phyloP scores from a whole-genome alignment of 2,113 vertebrate genomes.

The Sphyrna mokarran region DNA sequence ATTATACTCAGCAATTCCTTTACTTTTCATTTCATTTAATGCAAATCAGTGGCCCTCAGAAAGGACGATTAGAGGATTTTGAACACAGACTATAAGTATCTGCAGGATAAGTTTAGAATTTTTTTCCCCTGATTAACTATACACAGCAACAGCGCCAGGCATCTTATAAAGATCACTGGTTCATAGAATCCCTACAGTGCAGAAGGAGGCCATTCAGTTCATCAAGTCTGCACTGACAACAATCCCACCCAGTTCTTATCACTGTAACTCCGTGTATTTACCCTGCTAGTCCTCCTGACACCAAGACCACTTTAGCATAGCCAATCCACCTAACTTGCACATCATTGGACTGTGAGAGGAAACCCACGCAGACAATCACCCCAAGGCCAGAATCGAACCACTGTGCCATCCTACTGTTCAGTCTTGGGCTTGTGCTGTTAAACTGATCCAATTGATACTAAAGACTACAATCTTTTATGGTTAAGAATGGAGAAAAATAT shows the following conservation, averaged over 20 bases:
- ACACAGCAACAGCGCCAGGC: not conserved
- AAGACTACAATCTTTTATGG: not conserved
- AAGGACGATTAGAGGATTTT: not conserved
- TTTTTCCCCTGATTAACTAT: not conserved
- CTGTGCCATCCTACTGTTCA: too few species aligned
- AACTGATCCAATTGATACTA: not conserved
- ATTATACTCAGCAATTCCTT: not conserved
- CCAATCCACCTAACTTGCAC: too few species aligned
- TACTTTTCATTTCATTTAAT: not conserved
- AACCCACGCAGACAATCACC: too few species aligned
- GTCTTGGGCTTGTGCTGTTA: not conserved
- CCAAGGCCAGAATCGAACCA: too few species aligned
- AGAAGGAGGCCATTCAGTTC: too few species aligned
- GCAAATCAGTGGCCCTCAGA: not conserved
- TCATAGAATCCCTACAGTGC: not conserved
- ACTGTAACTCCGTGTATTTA: too few species aligned
- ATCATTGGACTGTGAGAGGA: too few species aligned
- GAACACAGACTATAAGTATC: not conserved
- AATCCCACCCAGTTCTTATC: too few species aligned
- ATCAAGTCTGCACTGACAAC: too few species aligned
- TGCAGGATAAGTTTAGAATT: not conserved
- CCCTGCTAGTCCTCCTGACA: too few species aligned
- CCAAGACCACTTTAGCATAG: too few species aligned
- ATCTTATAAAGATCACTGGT: not conserved
- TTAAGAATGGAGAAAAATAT: not conserved